Evolutionary conservation across 2,888 invertebrate species (phyloP).

Genomic region (Trichogramma dendrolimi): DNA sequence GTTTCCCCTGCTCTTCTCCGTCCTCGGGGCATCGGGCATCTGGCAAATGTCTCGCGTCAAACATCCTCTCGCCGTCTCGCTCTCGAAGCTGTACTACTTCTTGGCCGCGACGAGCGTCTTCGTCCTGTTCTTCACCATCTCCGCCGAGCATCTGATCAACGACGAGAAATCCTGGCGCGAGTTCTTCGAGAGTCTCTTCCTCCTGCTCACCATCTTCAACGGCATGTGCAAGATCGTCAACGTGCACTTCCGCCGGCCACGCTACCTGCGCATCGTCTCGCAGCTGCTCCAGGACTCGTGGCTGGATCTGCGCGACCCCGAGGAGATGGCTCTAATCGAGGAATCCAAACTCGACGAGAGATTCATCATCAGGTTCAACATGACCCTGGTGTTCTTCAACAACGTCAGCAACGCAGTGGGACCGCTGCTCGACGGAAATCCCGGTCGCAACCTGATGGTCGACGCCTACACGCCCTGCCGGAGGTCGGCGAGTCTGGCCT

Average conservation of each 20-base stretch:
- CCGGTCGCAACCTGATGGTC: not conserved
- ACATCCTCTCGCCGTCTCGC: too few species aligned
- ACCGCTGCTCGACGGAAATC: not conserved
- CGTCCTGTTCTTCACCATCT: too few species aligned
- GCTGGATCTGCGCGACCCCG: not conserved
- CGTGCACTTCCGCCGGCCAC: not conserved
- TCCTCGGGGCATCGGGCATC: too few species aligned
- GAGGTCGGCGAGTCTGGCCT: not conserved
- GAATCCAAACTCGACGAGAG: constrained; percentile 4
- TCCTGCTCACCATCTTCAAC: constrained; percentile 4
- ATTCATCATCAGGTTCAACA: constrained; percentile 1
- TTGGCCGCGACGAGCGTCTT: too few species aligned
- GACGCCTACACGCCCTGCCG: constrained; percentile 15
- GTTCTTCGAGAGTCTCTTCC: constrained; percentile 8
- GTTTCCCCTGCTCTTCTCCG: too few species aligned
- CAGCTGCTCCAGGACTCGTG: constrained; percentile 5
- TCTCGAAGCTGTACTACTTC: too few species aligned
- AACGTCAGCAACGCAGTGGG: not conserved
- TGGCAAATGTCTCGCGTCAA: too few species aligned
- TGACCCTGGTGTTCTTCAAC: constrained; percentile 1
- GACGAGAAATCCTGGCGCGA: too few species aligned
- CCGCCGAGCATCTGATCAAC: too few species aligned
- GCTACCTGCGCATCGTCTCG: constrained; percentile 9
- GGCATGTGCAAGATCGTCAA: constrained; percentile 1
- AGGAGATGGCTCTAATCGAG: constrained; percentile 3